A percentile compares a stretch with the other conserved stretches of the same genome.
phyloP scores from a whole-genome alignment of 92 coral and sea anemone genomes.

The Siderastrea radians region DNA sequence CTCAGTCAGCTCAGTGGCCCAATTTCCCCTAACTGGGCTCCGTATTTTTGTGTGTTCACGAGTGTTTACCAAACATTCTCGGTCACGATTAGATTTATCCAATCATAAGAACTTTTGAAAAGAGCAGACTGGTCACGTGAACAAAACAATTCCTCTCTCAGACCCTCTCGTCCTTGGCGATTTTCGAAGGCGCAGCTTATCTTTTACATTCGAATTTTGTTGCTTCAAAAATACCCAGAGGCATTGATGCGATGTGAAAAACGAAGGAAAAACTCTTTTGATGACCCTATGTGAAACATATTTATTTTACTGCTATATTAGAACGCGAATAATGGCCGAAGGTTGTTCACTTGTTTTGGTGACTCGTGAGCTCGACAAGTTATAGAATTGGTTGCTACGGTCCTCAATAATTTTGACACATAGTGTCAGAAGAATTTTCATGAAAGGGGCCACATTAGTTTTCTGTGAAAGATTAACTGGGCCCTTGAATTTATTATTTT shows the following conservation, averaged over 20 bases:
- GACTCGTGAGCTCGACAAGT: conserved; percentile 9
- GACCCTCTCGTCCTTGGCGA: conserved; percentile 31
- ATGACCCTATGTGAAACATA: neutral
- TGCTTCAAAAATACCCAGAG: conserved; percentile 21
- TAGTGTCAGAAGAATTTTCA: conserved; percentile 79
- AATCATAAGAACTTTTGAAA: conserved; percentile 13
- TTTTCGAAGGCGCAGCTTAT: conserved; percentile 7
- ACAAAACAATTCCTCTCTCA: conserved; percentile 43
- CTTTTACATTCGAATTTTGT: conserved; percentile 9
- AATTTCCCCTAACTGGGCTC: too few species aligned
- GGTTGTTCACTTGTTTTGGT: conserved; percentile 29
- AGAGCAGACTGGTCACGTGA: conserved; percentile 30
- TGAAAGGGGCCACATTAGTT: conserved; percentile 79
- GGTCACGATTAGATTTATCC: neutral
- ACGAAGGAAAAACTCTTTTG: neutral
- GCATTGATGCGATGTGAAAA: conserved; percentile 18
- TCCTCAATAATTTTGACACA: conserved; percentile 69
- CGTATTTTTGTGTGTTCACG: too few species aligned
- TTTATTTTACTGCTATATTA: neutral
- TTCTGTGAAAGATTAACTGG: conserved; percentile 66
- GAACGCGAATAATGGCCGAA: conserved; percentile 10
- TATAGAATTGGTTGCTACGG: conserved; percentile 82
- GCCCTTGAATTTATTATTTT: conserved; percentile 72
- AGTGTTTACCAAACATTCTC: neutral
- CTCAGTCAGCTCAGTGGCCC: neutral